A percentile compares a stretch with the other conserved stretches of the same genome.
phyloP scores from a whole-genome alignment of 2,797 vertebrate genomes.

The Sebastes nivosus region DNA sequence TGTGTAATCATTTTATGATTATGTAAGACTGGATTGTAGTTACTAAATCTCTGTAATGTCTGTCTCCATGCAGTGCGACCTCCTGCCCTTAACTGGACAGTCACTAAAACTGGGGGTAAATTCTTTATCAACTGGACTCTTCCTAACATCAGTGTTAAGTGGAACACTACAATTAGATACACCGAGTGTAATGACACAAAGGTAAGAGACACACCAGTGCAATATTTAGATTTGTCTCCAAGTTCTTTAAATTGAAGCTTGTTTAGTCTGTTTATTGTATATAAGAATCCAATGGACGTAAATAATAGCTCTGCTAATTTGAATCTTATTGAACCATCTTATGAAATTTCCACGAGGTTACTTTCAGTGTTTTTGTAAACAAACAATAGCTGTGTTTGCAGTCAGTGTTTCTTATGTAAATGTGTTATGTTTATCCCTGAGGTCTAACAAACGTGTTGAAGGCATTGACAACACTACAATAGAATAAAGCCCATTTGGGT shows the following conservation, averaged over 20 bases:
- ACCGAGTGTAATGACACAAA: rapidly evolving
- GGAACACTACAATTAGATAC: background rate
- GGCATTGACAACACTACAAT: background rate
- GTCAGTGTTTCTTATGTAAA: background rate
- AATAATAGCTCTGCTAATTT: background rate
- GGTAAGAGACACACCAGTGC: constrained; percentile 37
- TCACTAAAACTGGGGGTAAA: rapidly evolving
- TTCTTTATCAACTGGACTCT: constrained; percentile 33
- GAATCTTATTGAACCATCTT: background rate
- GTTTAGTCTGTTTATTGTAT: background rate
- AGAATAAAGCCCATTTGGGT: background rate
- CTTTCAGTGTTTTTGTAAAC: background rate
- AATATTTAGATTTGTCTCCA: background rate
- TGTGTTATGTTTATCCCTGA: background rate
- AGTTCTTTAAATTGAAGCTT: background rate
- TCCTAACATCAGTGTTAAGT: rapidly evolving
- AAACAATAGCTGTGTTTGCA: background rate
- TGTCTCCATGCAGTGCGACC: constrained; percentile 43
- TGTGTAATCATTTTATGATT: background rate
- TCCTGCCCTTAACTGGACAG: background rate
- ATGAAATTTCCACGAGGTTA: background rate
- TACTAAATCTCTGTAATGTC: background rate
- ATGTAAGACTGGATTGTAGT: background rate
- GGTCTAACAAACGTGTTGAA: too few relatives aligned
- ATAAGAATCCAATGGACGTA: background rate